These are phyloP conservation scores for Dipodomys spectabilis DNA, from an alignment of 2,113 vertebrate genomes.

Conservation along the genomic window DNA sequence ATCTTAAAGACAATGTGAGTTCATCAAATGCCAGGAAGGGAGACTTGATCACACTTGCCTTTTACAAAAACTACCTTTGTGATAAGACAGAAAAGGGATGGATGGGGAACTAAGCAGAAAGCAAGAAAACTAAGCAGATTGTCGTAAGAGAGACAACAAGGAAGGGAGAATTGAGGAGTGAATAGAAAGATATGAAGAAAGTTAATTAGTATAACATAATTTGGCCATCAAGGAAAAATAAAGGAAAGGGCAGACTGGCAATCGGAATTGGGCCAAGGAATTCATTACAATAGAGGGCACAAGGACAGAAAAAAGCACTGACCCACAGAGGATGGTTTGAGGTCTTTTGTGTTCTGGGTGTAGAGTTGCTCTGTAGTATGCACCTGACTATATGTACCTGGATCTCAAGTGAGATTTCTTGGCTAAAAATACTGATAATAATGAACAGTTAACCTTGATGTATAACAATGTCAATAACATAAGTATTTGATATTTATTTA, in stretches of 20 bases:
- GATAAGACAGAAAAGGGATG: not conserved
- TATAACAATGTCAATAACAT: not conserved
- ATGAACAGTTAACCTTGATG: not conserved
- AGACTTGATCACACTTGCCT: not conserved
- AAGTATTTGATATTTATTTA: not conserved
- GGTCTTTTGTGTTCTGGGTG: not conserved
- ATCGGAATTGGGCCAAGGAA: not conserved
- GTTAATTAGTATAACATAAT: not conserved
- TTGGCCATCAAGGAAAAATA: not conserved
- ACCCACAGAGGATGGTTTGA: not conserved
- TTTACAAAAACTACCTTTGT: conserved; percentile 29
- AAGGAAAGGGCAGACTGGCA: not conserved
- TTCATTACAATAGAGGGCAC: not conserved
- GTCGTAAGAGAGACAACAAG: not conserved
- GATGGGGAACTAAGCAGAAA: not conserved
- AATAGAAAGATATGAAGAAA: not conserved
- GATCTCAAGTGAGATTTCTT: not conserved
- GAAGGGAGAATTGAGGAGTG: not conserved
- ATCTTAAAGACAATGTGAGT: not conserved
- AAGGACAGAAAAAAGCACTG: not conserved
- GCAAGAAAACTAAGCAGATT: not conserved
- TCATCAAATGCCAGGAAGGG: not conserved
- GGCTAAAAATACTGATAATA: not conserved
- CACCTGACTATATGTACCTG: not conserved
- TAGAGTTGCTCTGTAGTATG: not conserved